Conservation (phyloP, 2,888 invertebrate species). For the Chrysolina haemoptera region DNA sequence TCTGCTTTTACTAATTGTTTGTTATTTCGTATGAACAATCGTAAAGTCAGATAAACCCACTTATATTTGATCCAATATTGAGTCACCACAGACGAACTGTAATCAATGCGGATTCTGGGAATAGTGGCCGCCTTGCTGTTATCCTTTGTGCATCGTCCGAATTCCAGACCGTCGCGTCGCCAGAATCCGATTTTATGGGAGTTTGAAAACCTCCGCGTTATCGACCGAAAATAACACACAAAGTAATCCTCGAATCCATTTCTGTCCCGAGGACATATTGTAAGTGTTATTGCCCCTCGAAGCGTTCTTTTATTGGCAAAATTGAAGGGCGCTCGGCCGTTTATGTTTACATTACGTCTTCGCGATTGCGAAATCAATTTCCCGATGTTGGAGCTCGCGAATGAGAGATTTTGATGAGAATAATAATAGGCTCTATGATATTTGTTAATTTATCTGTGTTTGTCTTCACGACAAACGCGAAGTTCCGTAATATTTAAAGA, state of each 20-base stretch:
- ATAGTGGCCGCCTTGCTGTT: neutral
- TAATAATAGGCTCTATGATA: slow-evolving; percentile 1
- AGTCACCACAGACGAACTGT: neutral
- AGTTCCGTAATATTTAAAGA: neutral
- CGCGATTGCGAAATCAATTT: slow-evolving; percentile 11
- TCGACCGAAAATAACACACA: slow-evolving; percentile 28
- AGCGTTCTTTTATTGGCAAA: slow-evolving; percentile 28
- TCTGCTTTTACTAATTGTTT: too few species aligned
- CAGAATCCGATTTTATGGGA: slow-evolving; percentile 11
- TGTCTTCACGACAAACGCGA: neutral
- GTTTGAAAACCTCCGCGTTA: slow-evolving; percentile 15
- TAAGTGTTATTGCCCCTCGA: slow-evolving; percentile 26
- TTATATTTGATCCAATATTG: neutral
- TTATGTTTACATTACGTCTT: slow-evolving; percentile 17
- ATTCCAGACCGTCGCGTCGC: slow-evolving; percentile 19
- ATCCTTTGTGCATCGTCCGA: slow-evolving; percentile 9
- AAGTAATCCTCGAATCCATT: slow-evolving; percentile 18
- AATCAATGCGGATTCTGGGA: slow-evolving; percentile 3
- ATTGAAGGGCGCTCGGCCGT: slow-evolving; percentile 23
- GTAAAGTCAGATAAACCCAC: neutral
- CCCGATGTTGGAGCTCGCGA: neutral
- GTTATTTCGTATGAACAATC: too few species aligned
- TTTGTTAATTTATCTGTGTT: too few species aligned
- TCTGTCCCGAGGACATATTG: slow-evolving; percentile 17
- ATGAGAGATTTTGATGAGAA: neutral